Conservation (phyloP, 1,140 invertebrate species). For the Macrobrachium rosenbergii region DNA sequence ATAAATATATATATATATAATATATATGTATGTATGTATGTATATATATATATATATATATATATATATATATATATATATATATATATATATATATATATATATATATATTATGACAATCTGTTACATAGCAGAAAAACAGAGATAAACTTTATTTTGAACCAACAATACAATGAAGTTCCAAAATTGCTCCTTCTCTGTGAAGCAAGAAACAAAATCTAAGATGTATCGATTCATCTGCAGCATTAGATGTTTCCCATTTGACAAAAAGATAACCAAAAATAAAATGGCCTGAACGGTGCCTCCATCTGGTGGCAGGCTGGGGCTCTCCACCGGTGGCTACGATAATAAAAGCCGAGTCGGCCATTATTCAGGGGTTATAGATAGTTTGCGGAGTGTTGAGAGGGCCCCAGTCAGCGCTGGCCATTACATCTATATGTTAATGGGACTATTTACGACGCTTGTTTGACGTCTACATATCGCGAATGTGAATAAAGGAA, state of each 20-base stretch:
- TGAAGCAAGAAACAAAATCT: too few relatives aligned
- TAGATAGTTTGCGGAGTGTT: not conserved
- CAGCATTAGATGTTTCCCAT: too few relatives aligned
- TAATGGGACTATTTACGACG: conserved; percentile 13
- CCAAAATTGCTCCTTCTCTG: too few relatives aligned
- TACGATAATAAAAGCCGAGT: not conserved
- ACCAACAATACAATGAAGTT: too few relatives aligned
- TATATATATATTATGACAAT: not conserved
- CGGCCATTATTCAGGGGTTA: conserved; percentile 2
- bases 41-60: conserved; percentile 6
- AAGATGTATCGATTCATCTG: too few relatives aligned
- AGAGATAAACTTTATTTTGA: not conserved
- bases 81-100: not conserved
- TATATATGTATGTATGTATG: conserved; percentile 17
- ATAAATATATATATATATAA: not conserved
- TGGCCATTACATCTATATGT: conserved; percentile 29
- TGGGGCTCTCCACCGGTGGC: not conserved
- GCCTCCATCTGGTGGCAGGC: too few relatives aligned
- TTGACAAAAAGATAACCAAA: too few relatives aligned
- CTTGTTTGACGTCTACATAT: not conserved
- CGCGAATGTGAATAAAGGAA: not conserved
- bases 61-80: not conserved
- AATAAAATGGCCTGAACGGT: too few relatives aligned
- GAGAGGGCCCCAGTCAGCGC: not conserved
- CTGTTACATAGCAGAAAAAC: not conserved